A percentile compares a stretch with the other conserved stretches of the same genome.
Conservation (phyloP, 2,888 invertebrate species). For the Acanthosepion pharaonis region DNA sequence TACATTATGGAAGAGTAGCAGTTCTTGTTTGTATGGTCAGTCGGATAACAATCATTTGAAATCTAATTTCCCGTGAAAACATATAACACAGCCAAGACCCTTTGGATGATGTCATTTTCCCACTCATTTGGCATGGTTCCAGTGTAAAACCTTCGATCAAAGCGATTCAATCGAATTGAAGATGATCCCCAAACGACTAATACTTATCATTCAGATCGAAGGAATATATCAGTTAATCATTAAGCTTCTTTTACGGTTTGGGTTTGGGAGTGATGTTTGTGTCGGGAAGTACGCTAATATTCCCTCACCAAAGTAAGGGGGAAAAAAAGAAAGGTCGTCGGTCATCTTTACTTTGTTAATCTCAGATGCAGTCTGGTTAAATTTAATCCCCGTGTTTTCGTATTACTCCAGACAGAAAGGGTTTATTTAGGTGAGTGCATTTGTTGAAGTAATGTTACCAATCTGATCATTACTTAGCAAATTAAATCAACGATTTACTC, state of each 20-base stretch:
- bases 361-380: neutral
- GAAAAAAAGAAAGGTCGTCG: too few relatives aligned
- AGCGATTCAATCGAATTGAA: too few relatives aligned
- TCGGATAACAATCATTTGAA: too few relatives aligned
- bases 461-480: too few relatives aligned
- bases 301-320: neutral
- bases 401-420: neutral
- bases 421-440: neutral
- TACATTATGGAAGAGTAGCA: too few relatives aligned
- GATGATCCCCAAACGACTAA: slow-evolving; percentile 11
- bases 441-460: too few relatives aligned
- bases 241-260: neutral
- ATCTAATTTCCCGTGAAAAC: too few relatives aligned
- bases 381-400: neutral
- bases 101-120: neutral
- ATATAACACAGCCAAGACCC: neutral
- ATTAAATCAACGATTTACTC: too few relatives aligned
- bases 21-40: too few relatives aligned
- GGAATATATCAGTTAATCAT: neutral
- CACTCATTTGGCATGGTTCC: neutral
- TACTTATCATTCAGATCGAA: neutral
- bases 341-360: neutral
- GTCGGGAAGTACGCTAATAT: neutral
- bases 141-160: neutral
- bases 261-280: neutral